phyloP scores from a whole-genome alignment of 64 coral and sea anemone genomes.

The Astreopora myriophthalma region DNA sequence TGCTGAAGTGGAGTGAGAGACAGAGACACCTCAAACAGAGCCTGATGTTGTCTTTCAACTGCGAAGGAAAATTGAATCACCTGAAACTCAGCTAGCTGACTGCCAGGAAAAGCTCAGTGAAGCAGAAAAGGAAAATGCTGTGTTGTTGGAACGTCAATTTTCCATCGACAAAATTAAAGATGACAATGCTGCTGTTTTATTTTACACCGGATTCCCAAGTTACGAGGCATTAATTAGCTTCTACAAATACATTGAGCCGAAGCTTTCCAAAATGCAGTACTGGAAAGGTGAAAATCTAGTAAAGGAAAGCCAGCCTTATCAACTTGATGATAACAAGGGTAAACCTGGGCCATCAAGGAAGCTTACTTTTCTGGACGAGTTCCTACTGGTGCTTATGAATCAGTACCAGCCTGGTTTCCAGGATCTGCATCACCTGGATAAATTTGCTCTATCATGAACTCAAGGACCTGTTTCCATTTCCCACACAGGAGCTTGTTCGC shows the following conservation, averaged over 20 bases:
- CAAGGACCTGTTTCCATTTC: constrained; percentile 53
- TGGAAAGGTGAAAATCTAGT: too few relatives aligned
- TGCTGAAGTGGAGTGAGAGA: background rate
- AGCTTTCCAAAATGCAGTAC: too few relatives aligned
- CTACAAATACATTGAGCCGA: too few relatives aligned
- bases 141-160: constrained; percentile 4
- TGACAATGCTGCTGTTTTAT: constrained; percentile 6
- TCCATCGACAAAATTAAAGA: background rate
- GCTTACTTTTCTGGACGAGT: too few relatives aligned
- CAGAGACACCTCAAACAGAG: background rate
- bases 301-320: too few relatives aligned
- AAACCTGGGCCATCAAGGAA: too few relatives aligned
- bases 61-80: constrained; percentile 22
- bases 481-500: background rate
- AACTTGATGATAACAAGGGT: too few relatives aligned
- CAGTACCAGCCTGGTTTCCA: constrained; percentile 47
- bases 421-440: constrained; percentile 61
- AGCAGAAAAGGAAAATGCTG: constrained; percentile 31
- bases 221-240: too few relatives aligned
- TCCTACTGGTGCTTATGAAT: too few relatives aligned
- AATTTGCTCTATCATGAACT: constrained; percentile 45
- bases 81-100: constrained; percentile 26
- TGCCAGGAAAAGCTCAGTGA: constrained; percentile 35
- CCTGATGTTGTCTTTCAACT: background rate
- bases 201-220: background rate